These are phyloP conservation scores for Rotaria socialis DNA, from an alignment of 2,888 invertebrate genomes.

Conservation along the genomic window DNA sequence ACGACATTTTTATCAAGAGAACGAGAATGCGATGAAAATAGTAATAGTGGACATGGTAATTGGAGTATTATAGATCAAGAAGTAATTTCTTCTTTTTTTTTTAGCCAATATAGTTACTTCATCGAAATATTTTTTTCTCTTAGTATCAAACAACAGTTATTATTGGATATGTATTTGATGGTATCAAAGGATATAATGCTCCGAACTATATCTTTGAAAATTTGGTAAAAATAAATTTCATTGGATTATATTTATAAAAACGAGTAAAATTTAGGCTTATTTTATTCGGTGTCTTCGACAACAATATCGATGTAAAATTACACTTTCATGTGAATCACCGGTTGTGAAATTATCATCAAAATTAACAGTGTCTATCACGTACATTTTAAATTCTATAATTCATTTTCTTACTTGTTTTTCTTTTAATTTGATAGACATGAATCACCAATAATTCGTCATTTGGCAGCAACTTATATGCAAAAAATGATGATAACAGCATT, in stretches of 20 bases:
- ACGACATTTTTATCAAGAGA: conserved; percentile 21
- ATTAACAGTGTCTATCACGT: not conserved
- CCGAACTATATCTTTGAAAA: not conserved
- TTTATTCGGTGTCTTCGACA: conserved; percentile 12
- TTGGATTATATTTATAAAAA: not conserved
- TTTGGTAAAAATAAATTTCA: not conserved
- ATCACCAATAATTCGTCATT: not conserved
- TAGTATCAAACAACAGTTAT: not conserved
- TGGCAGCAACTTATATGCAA: conserved; percentile 1
- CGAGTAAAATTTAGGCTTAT: not conserved
- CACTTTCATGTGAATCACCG: conserved; percentile 8
- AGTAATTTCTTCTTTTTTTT: not conserved
- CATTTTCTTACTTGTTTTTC: not conserved
- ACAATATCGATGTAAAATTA: not conserved
- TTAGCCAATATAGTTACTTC: no score
- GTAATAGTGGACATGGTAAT: not conserved
- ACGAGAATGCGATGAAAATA: not conserved
- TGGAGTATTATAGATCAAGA: not conserved
- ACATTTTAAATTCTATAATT: not conserved
- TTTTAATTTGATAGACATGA: not conserved
- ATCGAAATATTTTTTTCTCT: not conserved
- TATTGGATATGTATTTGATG: not conserved
- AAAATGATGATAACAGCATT: not conserved
- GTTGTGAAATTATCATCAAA: not conserved
- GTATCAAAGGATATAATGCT: not conserved